A percentile compares a stretch with the other conserved stretches of the same genome.
Conservation (phyloP, 2,888 invertebrate species). For the Tetragonisca angustula region DNA sequence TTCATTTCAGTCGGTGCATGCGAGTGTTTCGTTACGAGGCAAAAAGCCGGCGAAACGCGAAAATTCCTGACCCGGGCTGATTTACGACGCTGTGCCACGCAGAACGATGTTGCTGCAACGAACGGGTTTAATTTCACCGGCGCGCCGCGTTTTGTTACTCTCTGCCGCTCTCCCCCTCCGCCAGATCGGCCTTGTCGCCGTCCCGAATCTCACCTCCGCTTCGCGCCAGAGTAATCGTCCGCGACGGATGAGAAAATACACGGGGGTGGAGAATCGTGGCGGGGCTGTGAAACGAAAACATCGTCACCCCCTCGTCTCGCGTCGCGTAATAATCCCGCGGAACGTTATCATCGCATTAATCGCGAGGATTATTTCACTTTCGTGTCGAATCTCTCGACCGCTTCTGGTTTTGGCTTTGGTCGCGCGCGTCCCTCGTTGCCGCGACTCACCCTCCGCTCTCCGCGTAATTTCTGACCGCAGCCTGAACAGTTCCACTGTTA, state of each 20-base stretch:
- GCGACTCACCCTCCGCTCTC: conserved; percentile 28
- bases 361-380: conserved; percentile 65
- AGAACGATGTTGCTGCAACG: conserved; percentile 79
- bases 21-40: conserved; percentile 47
- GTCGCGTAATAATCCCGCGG: conserved; percentile 47
- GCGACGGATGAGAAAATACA: neutral
- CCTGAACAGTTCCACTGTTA: conserved; percentile 66
- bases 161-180: conserved; percentile 35
- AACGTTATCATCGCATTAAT: conserved; percentile 56
- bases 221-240: neutral
- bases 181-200: neutral
- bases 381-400: conserved; percentile 45
- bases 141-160: conserved; percentile 62
- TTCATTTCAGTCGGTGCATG: conserved; percentile 65
- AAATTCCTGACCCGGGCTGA: conserved; percentile 74
- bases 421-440: conserved; percentile 29
- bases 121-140: conserved; percentile 80
- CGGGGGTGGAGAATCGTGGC: neutral
- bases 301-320: conserved; percentile 33
- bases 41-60: conserved; percentile 72
- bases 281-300: neutral
- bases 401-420: conserved; percentile 55
- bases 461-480: conserved; percentile 65
- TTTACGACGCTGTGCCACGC: conserved; percentile 76
- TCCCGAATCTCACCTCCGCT: neutral